Evolutionary conservation across 2,888 invertebrate species (phyloP).

Genomic region (Ceratothoa steindachneri): DNA sequence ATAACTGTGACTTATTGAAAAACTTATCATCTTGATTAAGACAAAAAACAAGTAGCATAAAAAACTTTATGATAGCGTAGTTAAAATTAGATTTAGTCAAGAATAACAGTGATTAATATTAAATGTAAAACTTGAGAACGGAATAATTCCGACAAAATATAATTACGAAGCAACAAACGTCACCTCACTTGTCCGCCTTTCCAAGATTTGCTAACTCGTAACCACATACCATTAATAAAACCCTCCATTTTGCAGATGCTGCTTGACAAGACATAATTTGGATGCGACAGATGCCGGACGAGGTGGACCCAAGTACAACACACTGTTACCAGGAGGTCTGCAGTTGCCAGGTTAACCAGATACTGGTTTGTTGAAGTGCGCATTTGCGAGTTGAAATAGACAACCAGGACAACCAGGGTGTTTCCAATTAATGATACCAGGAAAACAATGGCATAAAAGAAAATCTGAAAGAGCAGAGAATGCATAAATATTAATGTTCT

Average conservation of each 20-base stretch:
- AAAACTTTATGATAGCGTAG: too few relatives aligned
- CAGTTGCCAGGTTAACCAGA: constrained; percentile 51
- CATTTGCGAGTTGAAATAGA: constrained; percentile 50
- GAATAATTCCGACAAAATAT: too few relatives aligned
- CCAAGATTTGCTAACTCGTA: too few relatives aligned
- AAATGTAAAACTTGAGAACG: too few relatives aligned
- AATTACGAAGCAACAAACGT: too few relatives aligned
- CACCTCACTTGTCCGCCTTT: too few relatives aligned
- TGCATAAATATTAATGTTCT: not conserved
- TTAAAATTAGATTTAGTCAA: too few relatives aligned
- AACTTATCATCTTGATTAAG: too few relatives aligned
- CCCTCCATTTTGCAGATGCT: constrained; percentile 51
- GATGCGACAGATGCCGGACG: constrained; percentile 50
- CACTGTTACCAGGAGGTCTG: constrained; percentile 51
- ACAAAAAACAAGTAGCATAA: too few relatives aligned
- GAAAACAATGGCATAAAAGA: constrained; percentile 49
- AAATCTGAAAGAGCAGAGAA: constrained; percentile 44
- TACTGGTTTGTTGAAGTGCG: constrained; percentile 50
- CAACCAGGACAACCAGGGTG: constrained; percentile 50
- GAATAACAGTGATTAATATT: constrained; percentile 14
- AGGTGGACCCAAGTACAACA: constrained; percentile 52
- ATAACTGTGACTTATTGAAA: too few relatives aligned
- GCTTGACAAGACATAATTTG: constrained; percentile 50
- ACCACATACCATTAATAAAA: too few relatives aligned
- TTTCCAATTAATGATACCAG: constrained; percentile 50